These are phyloP conservation scores for Anguilla pacifica DNA, from an alignment of 2,797 vertebrate species.

Conservation along the genomic window DNA sequence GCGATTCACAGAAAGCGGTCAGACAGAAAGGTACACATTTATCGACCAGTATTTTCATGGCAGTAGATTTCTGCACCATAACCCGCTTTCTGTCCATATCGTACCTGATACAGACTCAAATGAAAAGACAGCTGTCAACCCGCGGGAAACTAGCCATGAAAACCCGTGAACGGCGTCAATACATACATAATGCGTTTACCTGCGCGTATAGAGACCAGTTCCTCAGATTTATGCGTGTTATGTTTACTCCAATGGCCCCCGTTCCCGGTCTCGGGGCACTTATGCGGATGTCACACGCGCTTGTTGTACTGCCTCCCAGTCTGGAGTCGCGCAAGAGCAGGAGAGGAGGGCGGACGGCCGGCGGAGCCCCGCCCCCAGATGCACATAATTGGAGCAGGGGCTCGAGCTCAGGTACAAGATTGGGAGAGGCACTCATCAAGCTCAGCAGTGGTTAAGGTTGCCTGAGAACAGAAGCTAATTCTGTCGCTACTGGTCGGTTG, in stretches of 20 bases:
- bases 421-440: background rate
- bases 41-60: background rate
- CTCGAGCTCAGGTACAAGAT: background rate
- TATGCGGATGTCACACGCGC: background rate
- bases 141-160: background rate
- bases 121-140: background rate
- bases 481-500: background rate
- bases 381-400: background rate
- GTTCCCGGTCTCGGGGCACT: background rate
- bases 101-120: background rate
- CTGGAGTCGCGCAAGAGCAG: background rate
- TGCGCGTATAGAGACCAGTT: background rate
- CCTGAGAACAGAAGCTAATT: background rate
- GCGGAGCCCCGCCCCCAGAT: background rate
- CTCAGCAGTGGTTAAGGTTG: no score
- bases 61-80: background rate
- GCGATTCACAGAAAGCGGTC: background rate
- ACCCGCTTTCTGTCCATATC: no score
- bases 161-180: background rate
- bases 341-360: no score
- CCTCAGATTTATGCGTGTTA: background rate
- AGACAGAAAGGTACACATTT: background rate
- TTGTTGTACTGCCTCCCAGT: background rate
- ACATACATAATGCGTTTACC: background rate
- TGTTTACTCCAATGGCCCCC: background rate